Evolutionary conservation across 1,140 invertebrate species (phyloP).

Genomic region (Achatina immaculata): DNA sequence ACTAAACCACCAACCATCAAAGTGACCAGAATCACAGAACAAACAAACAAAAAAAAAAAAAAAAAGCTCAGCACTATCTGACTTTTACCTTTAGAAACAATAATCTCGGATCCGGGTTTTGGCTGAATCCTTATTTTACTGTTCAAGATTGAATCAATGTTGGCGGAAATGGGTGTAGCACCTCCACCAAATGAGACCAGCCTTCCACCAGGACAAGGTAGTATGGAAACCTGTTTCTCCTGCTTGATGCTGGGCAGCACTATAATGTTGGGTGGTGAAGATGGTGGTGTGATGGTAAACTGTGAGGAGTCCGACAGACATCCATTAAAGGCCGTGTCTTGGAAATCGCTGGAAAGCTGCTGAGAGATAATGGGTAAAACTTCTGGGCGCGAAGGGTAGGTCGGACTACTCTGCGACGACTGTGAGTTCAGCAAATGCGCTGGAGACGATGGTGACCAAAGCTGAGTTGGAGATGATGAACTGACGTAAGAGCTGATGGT

Average conservation of each 20-base stretch:
- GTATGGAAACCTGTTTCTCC: not conserved
- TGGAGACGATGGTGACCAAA: not conserved
- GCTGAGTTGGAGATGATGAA: not conserved
- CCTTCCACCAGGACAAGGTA: constrained; percentile 24
- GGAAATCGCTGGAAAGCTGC: too few relatives aligned
- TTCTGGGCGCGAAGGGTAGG: too few relatives aligned
- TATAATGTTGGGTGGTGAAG: constrained; percentile 17
- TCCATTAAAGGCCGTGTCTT: too few relatives aligned
- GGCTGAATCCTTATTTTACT: constrained; percentile 60
- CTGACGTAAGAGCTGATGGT: not conserved
- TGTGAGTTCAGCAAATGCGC: constrained; percentile 1
- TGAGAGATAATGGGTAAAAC: too few relatives aligned
- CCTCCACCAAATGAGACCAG: constrained; percentile 29
- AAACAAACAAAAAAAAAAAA: too few relatives aligned
- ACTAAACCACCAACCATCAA: too few relatives aligned
- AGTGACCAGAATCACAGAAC: too few relatives aligned
- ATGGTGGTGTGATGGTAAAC: not conserved
- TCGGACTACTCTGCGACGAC: not conserved
- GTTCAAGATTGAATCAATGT: constrained; percentile 54
- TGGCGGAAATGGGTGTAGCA: constrained; percentile 23
- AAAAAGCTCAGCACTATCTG: too few relatives aligned
- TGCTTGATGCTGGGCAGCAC: constrained; percentile 12
- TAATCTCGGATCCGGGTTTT: constrained; percentile 43
- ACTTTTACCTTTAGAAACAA: constrained; percentile 14
- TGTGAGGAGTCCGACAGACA: too few relatives aligned